Conservation (phyloP, 2,113 vertebrate species). For the Seriola dumerili region DNA sequence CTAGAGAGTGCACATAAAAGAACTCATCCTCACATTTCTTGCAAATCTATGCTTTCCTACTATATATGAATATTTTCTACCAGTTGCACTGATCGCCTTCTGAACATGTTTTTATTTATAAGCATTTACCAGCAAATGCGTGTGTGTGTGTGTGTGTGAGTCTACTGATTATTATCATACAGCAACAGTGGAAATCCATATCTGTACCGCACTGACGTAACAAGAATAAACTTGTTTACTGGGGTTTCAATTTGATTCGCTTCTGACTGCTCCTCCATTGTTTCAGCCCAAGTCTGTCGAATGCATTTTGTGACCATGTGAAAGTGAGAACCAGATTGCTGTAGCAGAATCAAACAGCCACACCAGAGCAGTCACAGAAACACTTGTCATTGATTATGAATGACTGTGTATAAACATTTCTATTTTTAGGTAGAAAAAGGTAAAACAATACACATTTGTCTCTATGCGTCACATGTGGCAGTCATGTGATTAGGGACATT, state of each 20-base stretch:
- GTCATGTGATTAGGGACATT: background rate
- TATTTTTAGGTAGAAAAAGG: conserved; percentile 1
- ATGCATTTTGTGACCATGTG: conserved; percentile 20
- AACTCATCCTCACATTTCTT: background rate
- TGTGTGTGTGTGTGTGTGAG: conserved; percentile 1
- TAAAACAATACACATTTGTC: conserved; percentile 12
- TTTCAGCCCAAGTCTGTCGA: conserved; percentile 27
- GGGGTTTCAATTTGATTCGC: background rate
- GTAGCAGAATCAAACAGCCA: conserved; percentile 1
- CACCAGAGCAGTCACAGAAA: background rate
- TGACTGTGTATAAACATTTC: background rate
- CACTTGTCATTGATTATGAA: background rate
- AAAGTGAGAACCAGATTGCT: conserved; percentile 41
- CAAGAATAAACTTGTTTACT: conserved; percentile 63
- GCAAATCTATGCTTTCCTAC: background rate
- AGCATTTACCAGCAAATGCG: conserved; percentile 36
- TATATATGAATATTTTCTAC: background rate
- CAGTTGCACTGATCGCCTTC: conserved; percentile 50
- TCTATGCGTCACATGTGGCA: background rate
- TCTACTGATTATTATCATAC: conserved; percentile 22
- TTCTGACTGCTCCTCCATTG: background rate
- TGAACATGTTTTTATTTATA: conserved; percentile 43
- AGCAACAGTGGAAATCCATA: background rate
- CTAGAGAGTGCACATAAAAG: conserved; percentile 3
- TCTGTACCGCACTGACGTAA: conserved; percentile 26